Percentiles rank a stretch among this genome's conserved stretches.
These are phyloP conservation scores for Torymus texanus DNA, from an alignment of 2,888 invertebrate species.

Conservation along the genomic window DNA sequence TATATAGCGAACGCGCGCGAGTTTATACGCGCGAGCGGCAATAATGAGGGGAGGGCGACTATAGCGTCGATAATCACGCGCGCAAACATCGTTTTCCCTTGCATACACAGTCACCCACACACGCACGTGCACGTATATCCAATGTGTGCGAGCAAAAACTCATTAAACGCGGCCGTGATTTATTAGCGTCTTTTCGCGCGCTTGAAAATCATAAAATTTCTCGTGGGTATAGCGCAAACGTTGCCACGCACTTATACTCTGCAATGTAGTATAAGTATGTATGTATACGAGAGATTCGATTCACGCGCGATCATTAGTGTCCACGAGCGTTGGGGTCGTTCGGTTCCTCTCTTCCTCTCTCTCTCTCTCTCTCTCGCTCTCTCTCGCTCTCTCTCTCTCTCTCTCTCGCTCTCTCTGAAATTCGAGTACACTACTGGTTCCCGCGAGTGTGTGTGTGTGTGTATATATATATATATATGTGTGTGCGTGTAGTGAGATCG, in stretches of 20 bases:
- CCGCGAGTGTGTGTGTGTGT: background rate
- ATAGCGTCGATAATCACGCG: background rate
- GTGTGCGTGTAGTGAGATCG: too few species aligned
- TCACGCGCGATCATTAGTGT: too few species aligned
- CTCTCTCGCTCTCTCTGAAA: constrained; percentile 21
- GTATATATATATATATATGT: background rate
- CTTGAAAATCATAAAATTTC: constrained; percentile 9
- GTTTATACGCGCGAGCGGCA: too few species aligned
- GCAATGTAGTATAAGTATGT: too few species aligned
- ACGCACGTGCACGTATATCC: too few species aligned
- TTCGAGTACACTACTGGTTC: constrained; percentile 23
- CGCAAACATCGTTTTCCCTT: background rate
- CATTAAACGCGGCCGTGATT: constrained; percentile 17
- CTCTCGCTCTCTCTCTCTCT: background rate
- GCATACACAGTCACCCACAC: too few species aligned
- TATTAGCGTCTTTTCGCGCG: constrained; percentile 32
- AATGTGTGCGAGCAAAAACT: background rate
- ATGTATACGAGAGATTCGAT: too few species aligned
- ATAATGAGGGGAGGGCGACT: too few species aligned
- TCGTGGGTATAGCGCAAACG: too few species aligned
- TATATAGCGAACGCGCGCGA: too few species aligned
- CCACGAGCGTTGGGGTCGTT: background rate
- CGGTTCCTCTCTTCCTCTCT: background rate
- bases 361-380: background rate
- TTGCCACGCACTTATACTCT: too few species aligned